A percentile compares a stretch with the other conserved stretches of the same genome.
Evolutionary conservation across 1,140 invertebrate genomes (phyloP).

Genomic region (Drosophila watanabei): DNA sequence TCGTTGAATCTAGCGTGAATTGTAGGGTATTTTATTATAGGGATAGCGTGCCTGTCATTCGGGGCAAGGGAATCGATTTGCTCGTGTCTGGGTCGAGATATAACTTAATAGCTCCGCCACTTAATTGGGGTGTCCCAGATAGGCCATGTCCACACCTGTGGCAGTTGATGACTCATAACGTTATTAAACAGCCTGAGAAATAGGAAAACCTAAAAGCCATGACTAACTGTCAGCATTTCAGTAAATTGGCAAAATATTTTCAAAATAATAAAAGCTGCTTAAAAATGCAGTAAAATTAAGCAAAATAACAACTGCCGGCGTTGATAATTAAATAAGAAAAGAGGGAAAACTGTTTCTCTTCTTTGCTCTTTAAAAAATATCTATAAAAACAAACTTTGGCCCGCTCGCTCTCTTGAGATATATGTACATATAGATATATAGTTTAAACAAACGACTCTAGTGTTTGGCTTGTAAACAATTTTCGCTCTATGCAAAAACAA

Average conservation of each 20-base stretch:
- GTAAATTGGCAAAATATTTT: not conserved
- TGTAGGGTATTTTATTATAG: not conserved
- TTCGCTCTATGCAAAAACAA: slow-evolving; percentile 1
- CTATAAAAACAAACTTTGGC: slow-evolving; percentile 10
- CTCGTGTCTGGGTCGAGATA: slow-evolving; percentile 14
- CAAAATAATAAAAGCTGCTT: not conserved
- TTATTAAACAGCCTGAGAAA: not conserved
- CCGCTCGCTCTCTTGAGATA: not conserved
- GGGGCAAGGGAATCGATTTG: slow-evolving; percentile 17
- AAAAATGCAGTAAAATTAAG: not conserved
- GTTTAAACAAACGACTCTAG: slow-evolving; percentile 25
- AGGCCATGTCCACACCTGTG: slow-evolving; percentile 32
- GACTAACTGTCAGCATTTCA: not conserved
- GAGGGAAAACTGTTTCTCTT: not conserved
- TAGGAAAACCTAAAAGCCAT: not conserved
- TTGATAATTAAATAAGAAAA: slow-evolving; percentile 8
- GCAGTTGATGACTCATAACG: slow-evolving; percentile 28
- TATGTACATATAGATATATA: slow-evolving; percentile 7
- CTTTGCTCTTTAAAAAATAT: not conserved
- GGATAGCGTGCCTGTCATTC: not conserved
- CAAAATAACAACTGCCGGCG: not conserved
- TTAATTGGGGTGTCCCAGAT: slow-evolving; percentile 36
- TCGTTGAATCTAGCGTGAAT: not conserved
- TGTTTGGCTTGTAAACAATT: slow-evolving; percentile 21
- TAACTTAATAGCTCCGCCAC: slow-evolving; percentile 26